Conservation (phyloP, 2,888 invertebrate genomes). For the Eristalis pertinax region DNA sequence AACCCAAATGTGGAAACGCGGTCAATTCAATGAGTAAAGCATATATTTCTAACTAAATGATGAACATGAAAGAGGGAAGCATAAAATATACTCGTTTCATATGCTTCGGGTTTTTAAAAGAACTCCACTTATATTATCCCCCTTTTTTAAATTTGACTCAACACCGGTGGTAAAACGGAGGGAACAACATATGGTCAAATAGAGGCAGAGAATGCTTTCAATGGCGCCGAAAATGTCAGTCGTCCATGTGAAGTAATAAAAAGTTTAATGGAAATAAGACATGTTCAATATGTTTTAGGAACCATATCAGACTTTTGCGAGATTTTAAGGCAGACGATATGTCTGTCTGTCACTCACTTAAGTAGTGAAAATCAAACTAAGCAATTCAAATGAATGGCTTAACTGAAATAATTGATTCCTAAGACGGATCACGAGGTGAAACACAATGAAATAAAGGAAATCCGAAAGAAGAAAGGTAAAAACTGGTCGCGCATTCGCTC, state of each 20-base stretch:
- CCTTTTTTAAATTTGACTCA: constrained; percentile 54
- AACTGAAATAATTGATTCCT: no score
- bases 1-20: not conserved
- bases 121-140: constrained; percentile 46
- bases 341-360: no score
- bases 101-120: constrained; percentile 29
- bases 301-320: no score
- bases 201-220: constrained; percentile 28
- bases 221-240: constrained; percentile 14
- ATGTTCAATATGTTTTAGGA: no score
- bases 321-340: no score
- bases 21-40: no score
- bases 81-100: constrained; percentile 25
- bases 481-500: not conserved
- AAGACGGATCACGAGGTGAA: not conserved
- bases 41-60: no score
- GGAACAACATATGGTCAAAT: constrained; percentile 56
- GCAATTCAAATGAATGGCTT: no score
- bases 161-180: constrained; percentile 22
- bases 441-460: constrained; percentile 15
- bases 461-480: not conserved
- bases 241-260: no score
- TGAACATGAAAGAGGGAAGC: not conserved
- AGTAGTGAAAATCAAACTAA: no score
- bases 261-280: no score